Evolutionary conservation across 2,888 invertebrate species (phyloP), one percentile per base, ranked within the genome.

Genomic region (Machimus atricapillus): DNA sequence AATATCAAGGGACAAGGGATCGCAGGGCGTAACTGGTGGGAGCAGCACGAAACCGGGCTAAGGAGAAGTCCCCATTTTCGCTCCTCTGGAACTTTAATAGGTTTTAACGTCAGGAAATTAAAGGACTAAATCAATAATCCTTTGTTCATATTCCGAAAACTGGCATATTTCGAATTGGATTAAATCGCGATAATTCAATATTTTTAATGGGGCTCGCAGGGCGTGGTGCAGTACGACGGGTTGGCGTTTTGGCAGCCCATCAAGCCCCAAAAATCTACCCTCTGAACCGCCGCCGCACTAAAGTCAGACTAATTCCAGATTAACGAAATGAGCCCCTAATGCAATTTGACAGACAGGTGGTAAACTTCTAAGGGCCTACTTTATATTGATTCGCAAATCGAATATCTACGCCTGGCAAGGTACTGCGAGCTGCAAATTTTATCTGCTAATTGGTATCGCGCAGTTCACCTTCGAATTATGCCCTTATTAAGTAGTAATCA

Each of bases 21-120:
- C 23, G 31, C 37, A 46, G 58, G 77, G 85, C 40, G 58, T 23
- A 66, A 43, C 37, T 9, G 27, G 19, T 58, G 83, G 43, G 23
- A 83, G 19, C 34, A 66, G 58, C 73, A 83, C 46, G 82, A 46
- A 40, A 86, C 78, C 58, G 34, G 56, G 73, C 43, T 16, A 82
- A 86, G 86, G 77, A 78, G 86, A 46, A 86, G 19, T 87, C 85
- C 81, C 87, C 78, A 88, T 88, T 88, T 87, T 82, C 78, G 58
- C 86, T 86, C 74, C 86, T 76, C 87, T 88, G 89, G 89, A 89
- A 89, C 89, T 90, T 90, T 90, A 90, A 90, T 90, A 89, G 89
- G 89, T 90, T 90, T 90, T 89, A 90, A 89, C 89, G 89, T 89
- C 89, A 89, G 89, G 89, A 90, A 90, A 89, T 89, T 90, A 89